Base-by-base conservation (phyloP, 37 sponge, comb jelly and placozoan species). In the Sycon ciliatum region DNA sequence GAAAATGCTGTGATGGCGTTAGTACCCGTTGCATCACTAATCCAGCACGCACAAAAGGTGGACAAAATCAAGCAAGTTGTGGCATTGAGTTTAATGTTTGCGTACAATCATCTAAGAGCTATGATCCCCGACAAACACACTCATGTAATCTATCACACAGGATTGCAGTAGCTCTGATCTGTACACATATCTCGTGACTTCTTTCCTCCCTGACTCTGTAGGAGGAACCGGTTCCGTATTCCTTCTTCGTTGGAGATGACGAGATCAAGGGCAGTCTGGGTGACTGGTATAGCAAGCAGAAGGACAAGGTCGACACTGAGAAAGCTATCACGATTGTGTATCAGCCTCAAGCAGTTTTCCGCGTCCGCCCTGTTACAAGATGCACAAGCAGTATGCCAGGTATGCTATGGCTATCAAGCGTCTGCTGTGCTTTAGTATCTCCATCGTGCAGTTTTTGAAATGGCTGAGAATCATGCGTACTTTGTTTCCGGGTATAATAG, bases 321-420 rank as follows among this genome's bases (percentile, higher is more conserved):
- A 89, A 81, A 58, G 22, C 83, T 37, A 46, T 94, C 6, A 85
- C 89, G 78, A 94, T 94, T 42, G 33, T 77, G 22, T 94, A 89
- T 65, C 81, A 79, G 38, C 95, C 95, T 0, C 95, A 90, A 36
- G 93, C 90, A 7, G 78, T 60, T 55, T 98, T 98, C 78, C 76
- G 81, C 32, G 99, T 98, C 18, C 74, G 76, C 52, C 83, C 99
- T 3, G 93, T 98, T 22, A 89, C 93, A 5, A 53, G 87, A 38
- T 94, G 99, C 69, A 78, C 90, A 38, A 89, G 87, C 56, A 85
- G 84, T 35, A 83, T 91, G 27, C 87, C 92, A 34, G 92, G 91
- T 73, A 34, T 69, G 34, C 42, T 22, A 23, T 36, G 49, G 29
- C 39, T 13, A 42, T 42, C 9, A 18, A 42, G 49, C 13, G 13